Evolutionary conservation across 2,888 invertebrate genomes (phyloP).

Genomic region (Conistra vaccinii): DNA sequence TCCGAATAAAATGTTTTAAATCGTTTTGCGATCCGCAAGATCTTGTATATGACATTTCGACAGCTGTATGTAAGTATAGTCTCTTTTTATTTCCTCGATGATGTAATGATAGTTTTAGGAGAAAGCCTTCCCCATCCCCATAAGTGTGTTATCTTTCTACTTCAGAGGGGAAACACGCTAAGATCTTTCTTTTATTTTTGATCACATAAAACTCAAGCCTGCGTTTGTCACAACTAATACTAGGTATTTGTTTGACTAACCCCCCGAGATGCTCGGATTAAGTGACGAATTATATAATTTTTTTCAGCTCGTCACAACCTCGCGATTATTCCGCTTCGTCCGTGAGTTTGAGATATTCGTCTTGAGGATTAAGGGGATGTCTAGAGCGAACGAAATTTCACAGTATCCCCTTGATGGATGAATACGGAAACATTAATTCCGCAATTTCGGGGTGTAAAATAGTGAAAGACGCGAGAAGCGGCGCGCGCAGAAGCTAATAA

Average conservation of each 20-base stretch:
- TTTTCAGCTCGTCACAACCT: conserved; percentile 83
- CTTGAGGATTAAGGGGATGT: conserved; percentile 87
- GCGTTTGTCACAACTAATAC: conserved; percentile 83
- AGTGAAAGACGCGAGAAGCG: conserved; percentile 79
- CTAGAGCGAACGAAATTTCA: conserved; percentile 86
- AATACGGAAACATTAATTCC: conserved; percentile 86
- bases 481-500: conserved; percentile 75
- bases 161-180: conserved; percentile 34
- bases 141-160: conserved; percentile 32
- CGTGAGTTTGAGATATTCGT: conserved; percentile 89
- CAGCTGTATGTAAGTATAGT: neutral
- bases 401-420: conserved; percentile 87
- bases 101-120: conserved; percentile 25
- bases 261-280: conserved; percentile 83
- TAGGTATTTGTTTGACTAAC: conserved; percentile 84
- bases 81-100: conserved; percentile 1
- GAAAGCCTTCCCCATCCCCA: conserved; percentile 10
- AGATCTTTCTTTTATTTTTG: conserved; percentile 53
- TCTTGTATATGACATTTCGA: neutral
- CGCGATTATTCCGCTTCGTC: conserved; percentile 86
- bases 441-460: conserved; percentile 84
- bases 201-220: conserved; percentile 62
- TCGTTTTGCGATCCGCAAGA: neutral
- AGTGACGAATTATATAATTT: conserved; percentile 89
- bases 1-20: conserved; percentile 14